Evolutionary conservation across 2,113 vertebrate species (phyloP).

Genomic region (Thymallus thymallus): DNA sequence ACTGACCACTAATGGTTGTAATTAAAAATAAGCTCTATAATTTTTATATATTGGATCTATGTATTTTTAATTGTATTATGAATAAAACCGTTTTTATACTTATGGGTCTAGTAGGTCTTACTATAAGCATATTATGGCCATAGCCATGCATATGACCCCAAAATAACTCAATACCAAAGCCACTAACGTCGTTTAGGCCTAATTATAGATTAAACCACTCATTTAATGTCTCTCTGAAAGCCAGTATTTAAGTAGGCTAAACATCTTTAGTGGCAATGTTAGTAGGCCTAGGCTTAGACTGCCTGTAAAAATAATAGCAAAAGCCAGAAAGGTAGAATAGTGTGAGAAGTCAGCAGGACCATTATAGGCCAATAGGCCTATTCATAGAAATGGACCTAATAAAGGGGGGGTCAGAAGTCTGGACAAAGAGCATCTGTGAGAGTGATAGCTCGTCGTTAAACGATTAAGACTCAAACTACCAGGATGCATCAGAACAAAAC

Average conservation of each 20-base stretch:
- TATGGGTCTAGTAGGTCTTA: background rate
- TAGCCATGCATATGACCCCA: no score
- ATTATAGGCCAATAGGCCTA: no score
- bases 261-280: no score
- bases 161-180: no score
- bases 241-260: no score
- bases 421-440: slow-evolving; percentile 12
- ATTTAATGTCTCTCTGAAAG: no score
- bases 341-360: background rate
- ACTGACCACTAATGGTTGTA: background rate
- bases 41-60: background rate
- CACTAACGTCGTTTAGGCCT: no score
- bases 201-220: no score
- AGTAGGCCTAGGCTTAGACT: no score
- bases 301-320: no score
- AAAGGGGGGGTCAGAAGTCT: background rate
- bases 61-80: background rate
- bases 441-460: background rate
- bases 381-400: no score
- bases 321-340: background rate
- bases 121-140: no score
- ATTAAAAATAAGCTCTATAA: background rate
- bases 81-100: background rate
- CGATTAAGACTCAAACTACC: slow-evolving; percentile 12
- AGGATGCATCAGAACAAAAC: slow-evolving; percentile 19